Base-by-base conservation (phyloP, 2,888 invertebrate genomes). In the Heterodera filipjevi region DNA sequence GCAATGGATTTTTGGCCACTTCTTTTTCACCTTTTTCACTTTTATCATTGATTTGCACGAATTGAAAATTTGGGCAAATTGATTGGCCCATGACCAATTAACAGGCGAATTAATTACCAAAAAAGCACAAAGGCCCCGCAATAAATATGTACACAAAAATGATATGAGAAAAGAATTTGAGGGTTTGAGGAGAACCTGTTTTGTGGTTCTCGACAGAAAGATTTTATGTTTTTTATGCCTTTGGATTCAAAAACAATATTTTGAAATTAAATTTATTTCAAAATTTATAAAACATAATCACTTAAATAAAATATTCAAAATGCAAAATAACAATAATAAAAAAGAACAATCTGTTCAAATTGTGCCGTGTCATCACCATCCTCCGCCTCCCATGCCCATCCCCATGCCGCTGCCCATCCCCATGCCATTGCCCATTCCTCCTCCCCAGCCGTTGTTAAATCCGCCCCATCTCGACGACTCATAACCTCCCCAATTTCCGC, bases 391-490 rank as follows among this genome's bases (percentile, higher is more conserved):
- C 59, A 59, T 59, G 0, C 59, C 59, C 53, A 53, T 53, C 19
- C 53, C 53, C 53, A 53, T 53, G 53, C 53, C 53, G 22, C 19
- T 19, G 53, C 53, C 22, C 53, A 53, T 53, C 6, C 53, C 53
- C 59, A 59, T 59, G n/a, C n/a, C 59, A 10, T 12, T 12, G 27
- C 59, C 59, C 59, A 59, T 59, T 2, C 59, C 59, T 27, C 59
- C 59, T 19, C 59, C 59, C 6, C 59, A n/a, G 59, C 49, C 59
- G 59, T 59, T 59, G 59, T 59, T 59, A n/a, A 0, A 59, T 8
- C 59, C 59, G 59, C 59, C 59, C 59, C 59, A 59, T 59, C 59
- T 59, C 27, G 59, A 59, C 27, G 59, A 59, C 27, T 59, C 59
- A 27, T 59, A 59, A 59, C 59, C 59, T 5, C 59, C 59, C n/a